phyloP scores from a whole-genome alignment of 2,888 invertebrate genomes.

The Sipha maydis region DNA sequence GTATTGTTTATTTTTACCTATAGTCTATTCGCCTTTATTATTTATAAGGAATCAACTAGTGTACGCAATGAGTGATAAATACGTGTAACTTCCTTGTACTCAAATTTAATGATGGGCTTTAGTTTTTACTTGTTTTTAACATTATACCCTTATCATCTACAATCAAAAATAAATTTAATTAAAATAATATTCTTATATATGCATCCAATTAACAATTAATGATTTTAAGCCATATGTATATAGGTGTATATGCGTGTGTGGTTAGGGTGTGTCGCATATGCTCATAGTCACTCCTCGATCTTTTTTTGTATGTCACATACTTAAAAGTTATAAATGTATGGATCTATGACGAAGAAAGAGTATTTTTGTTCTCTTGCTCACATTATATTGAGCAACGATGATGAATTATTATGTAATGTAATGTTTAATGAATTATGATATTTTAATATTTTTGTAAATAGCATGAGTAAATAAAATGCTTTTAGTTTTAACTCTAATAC shows the following conservation, averaged over 20 bases:
- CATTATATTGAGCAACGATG: not conserved
- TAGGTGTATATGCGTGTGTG: not conserved
- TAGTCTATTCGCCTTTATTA: too few relatives aligned
- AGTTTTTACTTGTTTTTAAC: not conserved
- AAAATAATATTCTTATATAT: not conserved
- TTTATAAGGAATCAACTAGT: too few relatives aligned
- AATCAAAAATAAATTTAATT: not conserved
- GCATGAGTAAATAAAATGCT: not conserved
- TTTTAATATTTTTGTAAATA: not conserved
- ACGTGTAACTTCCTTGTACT: not conserved
- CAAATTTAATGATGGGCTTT: not conserved
- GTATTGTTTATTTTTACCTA: too few relatives aligned
- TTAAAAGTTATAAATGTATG: not conserved
- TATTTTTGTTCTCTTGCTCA: not conserved
- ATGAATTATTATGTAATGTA: not conserved
- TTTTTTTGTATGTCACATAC: not conserved
- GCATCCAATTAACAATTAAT: not conserved
- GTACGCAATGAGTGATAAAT: not conserved
- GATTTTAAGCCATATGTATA: not conserved
- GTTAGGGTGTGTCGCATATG: not conserved
- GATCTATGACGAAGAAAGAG: not conserved
- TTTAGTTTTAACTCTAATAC: not conserved
- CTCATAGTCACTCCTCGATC: constrained; percentile 3
- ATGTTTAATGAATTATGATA: not conserved
- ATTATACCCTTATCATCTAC: not conserved